These are phyloP conservation scores for Pygocentrus nattereri DNA, from an alignment of 2,797 vertebrate species.

Conservation along the genomic window DNA sequence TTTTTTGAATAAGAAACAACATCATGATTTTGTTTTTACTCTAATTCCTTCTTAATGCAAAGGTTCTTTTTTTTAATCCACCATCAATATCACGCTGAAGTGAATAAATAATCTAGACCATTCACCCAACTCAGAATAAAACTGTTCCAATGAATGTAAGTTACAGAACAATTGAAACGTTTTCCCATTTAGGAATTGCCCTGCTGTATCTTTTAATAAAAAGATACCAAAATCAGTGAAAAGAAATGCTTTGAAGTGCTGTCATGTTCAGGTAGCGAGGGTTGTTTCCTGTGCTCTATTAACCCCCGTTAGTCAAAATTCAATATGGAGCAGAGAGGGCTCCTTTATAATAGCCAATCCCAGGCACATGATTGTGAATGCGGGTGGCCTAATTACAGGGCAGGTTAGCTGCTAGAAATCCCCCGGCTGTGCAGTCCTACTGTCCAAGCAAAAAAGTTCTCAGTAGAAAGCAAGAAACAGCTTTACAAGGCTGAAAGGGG, in stretches of 20 bases:
- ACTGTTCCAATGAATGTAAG: background rate
- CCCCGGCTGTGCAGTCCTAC: conserved; percentile 67
- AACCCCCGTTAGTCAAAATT: conserved; percentile 50
- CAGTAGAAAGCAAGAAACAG: conserved; percentile 54
- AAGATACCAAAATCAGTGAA: conserved; percentile 1
- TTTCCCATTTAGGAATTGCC: background rate
- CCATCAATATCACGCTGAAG: background rate
- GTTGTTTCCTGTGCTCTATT: conserved; percentile 36
- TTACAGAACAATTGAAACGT: background rate
- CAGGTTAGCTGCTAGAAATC: conserved; percentile 72
- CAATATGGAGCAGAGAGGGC: conserved; percentile 56
- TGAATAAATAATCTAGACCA: background rate
- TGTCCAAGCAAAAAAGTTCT: conserved; percentile 67
- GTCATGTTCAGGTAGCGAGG: conserved; percentile 33
- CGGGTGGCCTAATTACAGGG: conserved; percentile 81
- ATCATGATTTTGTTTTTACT: background rate
- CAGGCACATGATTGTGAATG: conserved; percentile 71
- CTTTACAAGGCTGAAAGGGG: conserved; percentile 51
- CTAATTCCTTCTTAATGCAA: background rate
- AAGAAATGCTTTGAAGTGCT: conserved; percentile 9
- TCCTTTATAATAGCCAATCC: conserved; percentile 58
- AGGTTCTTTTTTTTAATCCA: background rate
- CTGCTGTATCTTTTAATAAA: background rate
- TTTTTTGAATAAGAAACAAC: conserved; percentile 27
- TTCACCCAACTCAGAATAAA: background rate